phyloP scores from a whole-genome alignment of 2,797 vertebrate species.

The Eupleurogrammus muticus region DNA sequence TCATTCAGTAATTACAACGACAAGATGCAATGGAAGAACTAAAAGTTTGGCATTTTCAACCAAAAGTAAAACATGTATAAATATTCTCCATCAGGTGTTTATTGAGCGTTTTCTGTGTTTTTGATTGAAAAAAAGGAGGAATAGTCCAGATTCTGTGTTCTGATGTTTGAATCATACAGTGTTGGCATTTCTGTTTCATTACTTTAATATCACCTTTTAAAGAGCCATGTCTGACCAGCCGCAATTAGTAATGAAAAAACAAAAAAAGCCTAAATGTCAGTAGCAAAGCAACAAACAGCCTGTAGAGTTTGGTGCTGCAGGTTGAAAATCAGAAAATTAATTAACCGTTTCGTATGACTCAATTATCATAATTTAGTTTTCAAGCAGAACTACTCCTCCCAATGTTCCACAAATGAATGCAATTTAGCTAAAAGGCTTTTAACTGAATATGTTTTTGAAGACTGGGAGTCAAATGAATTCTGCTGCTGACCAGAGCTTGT shows the following conservation, averaged over 20 bases:
- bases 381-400: conserved; percentile 27
- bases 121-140: conserved; percentile 11
- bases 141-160: conserved; percentile 17
- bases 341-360: conserved; percentile 45
- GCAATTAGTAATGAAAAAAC: conserved; percentile 28
- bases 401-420: conserved; percentile 31
- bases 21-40: too few relatives aligned
- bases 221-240: conserved; percentile 23
- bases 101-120: background rate
- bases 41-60: too few relatives aligned
- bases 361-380: conserved; percentile 53
- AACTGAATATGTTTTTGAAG: conserved; percentile 31
- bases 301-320: background rate
- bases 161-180: background rate
- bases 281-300: conserved; percentile 17
- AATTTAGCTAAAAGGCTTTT: conserved; percentile 49
- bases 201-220: conserved; percentile 27
- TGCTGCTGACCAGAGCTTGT: background rate
- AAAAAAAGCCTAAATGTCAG: conserved; percentile 41
- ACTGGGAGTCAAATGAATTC: background rate
- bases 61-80: too few relatives aligned
- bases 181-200: background rate
- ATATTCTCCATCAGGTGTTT: conserved; percentile 19
- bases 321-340: conserved; percentile 39
- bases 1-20: too few relatives aligned